Conservation (phyloP, 2,888 invertebrate genomes). For the Desoria tigrina region DNA sequence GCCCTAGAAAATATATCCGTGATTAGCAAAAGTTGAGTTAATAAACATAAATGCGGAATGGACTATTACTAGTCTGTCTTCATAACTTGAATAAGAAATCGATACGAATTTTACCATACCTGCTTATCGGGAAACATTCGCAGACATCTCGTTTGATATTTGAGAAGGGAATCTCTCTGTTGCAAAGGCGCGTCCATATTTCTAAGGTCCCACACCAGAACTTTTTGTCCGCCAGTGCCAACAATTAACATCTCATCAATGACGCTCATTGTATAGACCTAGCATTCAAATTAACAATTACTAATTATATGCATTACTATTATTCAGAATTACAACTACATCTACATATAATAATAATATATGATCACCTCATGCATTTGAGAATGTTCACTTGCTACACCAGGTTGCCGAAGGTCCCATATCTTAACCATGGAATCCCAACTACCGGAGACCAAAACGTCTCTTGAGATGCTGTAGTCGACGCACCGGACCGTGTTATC, state of each 20-base stretch:
- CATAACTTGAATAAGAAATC: too few species aligned
- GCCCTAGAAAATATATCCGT: slow-evolving; percentile 65
- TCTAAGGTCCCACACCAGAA: slow-evolving; percentile 94
- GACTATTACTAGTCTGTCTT: too few species aligned
- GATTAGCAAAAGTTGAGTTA: background rate
- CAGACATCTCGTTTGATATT: slow-evolving; percentile 95
- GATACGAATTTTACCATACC: too few species aligned
- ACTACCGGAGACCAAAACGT: slow-evolving; percentile 62
- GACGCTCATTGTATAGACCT: slow-evolving; percentile 91
- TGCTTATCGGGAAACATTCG: slow-evolving; percentile 81
- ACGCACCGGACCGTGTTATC: slow-evolving; percentile 88
- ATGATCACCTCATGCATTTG: slow-evolving; percentile 58
- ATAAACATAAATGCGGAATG: too few species aligned
- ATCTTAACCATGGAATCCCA: slow-evolving; percentile 64
- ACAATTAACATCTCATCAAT: slow-evolving; percentile 95
- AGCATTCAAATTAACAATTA: background rate
- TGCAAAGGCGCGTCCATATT: slow-evolving; percentile 94
- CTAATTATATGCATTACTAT: background rate
- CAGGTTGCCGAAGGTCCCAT: slow-evolving; percentile 62
- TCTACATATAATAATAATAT: too few species aligned
- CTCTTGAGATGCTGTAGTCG: slow-evolving; percentile 69
- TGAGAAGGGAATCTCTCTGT: slow-evolving; percentile 90
- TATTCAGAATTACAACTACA: background rate
- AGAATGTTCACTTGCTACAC: slow-evolving; percentile 59
- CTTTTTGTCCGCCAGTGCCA: slow-evolving; percentile 90